Base-by-base conservation (phyloP, 2,797 vertebrate species). In the Dicrostonyx torquatus region DNA sequence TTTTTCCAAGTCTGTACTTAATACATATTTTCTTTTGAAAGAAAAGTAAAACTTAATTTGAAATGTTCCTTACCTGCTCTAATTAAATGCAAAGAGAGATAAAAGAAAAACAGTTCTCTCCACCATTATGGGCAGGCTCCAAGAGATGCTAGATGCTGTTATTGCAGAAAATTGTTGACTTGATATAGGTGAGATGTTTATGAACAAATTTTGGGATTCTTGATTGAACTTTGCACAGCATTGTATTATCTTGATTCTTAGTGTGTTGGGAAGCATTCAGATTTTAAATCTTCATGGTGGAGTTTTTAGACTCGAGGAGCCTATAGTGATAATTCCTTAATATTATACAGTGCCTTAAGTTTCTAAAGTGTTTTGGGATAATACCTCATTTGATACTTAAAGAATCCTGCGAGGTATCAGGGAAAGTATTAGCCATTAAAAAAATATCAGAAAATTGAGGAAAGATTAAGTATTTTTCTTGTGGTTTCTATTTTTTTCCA, bases 331-430 rank as follows among this genome's bases (percentile, higher is more conserved):
- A 91, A 90, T 94, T 91, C 68, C 50, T 87, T 75, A 8, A 43
- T 90, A 50, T 92, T 77, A 68, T 0, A 43, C 10, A 50, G 29
- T 43, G 48, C 55, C 93, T 95, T 62, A 24, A 64, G 24, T 93
- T 87, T 80, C 87, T 66, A 89, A 91, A 92, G 75, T 68, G 37
- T 85, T 91, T 87, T 91, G 84, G 72, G 72, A 72, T 95, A 82
- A 95, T 78, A 85, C 85, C 34, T 68, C 48, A 45, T 94, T 95
- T 87, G 31, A 78, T 94, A 91, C 70, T 92, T 92, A 84, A 92
- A 43, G 79, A 84, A 55, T 94, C 77, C 43, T 70, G n/a, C 70
- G 11, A 89, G 24, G 37, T 80, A 87, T 62, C 55, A 37, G 45
- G 72, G 20, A 82, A 86, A 37, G 40, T 82, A 83, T 93, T 90